Conservation (phyloP, 2,888 invertebrate genomes). For the Thyatira batis region DNA sequence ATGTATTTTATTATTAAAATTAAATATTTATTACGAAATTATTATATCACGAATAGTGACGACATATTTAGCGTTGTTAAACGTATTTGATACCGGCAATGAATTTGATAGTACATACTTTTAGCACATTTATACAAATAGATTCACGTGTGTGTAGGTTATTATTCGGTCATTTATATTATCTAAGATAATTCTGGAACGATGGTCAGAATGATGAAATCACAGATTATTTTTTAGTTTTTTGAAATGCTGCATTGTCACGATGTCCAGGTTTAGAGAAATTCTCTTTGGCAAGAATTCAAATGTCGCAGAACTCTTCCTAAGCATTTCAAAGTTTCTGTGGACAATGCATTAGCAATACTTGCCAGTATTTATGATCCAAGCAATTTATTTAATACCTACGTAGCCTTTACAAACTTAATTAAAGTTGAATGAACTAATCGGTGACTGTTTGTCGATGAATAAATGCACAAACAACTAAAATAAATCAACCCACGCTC, state of each 20-base stretch:
- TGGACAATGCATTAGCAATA: not conserved
- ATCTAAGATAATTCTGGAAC: not conserved
- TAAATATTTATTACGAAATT: constrained; percentile 3
- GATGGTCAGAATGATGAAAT: not conserved
- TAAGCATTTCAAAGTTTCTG: not conserved
- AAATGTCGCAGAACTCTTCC: not conserved
- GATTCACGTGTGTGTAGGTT: not conserved
- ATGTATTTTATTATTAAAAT: not conserved
- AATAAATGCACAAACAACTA: not conserved
- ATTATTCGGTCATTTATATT: not conserved
- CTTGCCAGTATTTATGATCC: not conserved
- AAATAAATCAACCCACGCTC: not conserved
- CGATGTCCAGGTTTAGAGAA: not conserved
- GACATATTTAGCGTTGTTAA: constrained; percentile 10
- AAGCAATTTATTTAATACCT: not conserved
- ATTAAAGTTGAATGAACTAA: not conserved
- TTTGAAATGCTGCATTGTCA: not conserved
- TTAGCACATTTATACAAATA: not conserved
- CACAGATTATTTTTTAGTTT: not conserved
- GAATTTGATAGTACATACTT: not conserved
- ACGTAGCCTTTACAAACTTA: not conserved
- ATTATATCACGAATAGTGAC: constrained; percentile 12
- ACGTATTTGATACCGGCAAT: constrained; percentile 10
- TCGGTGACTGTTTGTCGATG: not conserved
- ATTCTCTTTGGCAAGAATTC: not conserved